Percentiles rank a stretch among this genome's conserved stretches.
Evolutionary conservation across 2,888 invertebrate species (phyloP).

Genomic region (Helobdella robusta): DNA sequence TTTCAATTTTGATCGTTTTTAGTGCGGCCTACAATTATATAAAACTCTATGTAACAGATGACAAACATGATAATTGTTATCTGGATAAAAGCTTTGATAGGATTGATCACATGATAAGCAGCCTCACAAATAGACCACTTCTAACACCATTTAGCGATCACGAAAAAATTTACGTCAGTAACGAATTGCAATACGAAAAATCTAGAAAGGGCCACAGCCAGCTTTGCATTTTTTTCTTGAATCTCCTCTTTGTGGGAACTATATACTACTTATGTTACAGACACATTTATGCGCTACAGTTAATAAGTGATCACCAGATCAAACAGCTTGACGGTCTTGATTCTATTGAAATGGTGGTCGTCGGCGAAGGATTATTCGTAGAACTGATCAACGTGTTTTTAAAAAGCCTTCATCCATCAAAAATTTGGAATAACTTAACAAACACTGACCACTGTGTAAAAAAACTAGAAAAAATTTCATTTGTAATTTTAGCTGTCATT

Average conservation of each 20-base stretch:
- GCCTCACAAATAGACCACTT: not conserved
- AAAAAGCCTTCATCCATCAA: not conserved
- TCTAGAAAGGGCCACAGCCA: too few species aligned
- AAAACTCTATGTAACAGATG: not conserved
- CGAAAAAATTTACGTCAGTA: slow-evolving; percentile 9
- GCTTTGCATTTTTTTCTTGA: too few species aligned
- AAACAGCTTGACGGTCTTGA: slow-evolving; percentile 4
- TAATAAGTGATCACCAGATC: too few species aligned
- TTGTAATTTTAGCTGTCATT: not conserved
- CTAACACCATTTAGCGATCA: slow-evolving; percentile 7
- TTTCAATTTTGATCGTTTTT: not conserved
- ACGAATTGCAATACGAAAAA: not conserved
- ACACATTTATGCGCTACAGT: too few species aligned
- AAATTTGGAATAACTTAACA: too few species aligned
- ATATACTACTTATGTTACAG: too few species aligned
- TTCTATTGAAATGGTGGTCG: not conserved
- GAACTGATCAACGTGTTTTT: slow-evolving; percentile 12
- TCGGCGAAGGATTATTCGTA: slow-evolving; percentile 14
- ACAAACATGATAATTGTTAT: not conserved
- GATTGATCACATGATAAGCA: slow-evolving; percentile 6
- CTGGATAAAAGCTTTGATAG: not conserved
- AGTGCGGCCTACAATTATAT: slow-evolving; percentile 8
- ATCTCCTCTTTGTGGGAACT: too few species aligned
- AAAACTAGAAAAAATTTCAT: not conserved
- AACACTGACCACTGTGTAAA: not conserved